These are phyloP conservation scores for Laothoe populi DNA, from an alignment of 2,888 invertebrate species.

Conservation along the genomic window DNA sequence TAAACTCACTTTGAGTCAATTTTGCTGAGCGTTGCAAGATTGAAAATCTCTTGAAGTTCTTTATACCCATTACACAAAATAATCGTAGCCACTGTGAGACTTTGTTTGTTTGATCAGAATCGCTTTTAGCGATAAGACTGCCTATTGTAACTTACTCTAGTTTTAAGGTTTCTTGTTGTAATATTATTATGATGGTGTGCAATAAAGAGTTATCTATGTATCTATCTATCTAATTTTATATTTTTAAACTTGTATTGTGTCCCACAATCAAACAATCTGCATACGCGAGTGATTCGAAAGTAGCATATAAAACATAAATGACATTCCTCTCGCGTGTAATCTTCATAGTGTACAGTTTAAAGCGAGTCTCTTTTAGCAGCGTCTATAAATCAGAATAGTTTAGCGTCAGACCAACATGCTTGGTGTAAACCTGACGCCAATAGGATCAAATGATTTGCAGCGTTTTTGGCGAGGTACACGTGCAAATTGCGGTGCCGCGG, in stretches of 20 bases:
- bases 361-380: conserved; percentile 25
- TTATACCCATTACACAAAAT: no score
- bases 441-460: conserved; percentile 58
- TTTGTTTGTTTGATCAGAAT: no score
- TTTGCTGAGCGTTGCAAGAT: no score
- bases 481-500: conserved; percentile 46
- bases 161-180: no score
- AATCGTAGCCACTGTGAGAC: no score
- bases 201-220: no score
- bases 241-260: background rate
- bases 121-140: no score
- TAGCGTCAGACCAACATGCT: conserved; percentile 37
- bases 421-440: conserved; percentile 43
- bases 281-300: background rate
- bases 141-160: no score
- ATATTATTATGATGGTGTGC: no score
- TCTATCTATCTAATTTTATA: no score
- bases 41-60: background rate
- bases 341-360: conserved; percentile 23
- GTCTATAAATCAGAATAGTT: conserved; percentile 31
- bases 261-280: no score
- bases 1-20: no score
- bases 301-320: background rate
- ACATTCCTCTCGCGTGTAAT: conserved; percentile 11
- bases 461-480: conserved; percentile 47